Base-by-base conservation (phyloP, 2,113 vertebrate genomes). In the Rostratula benghalensis region DNA sequence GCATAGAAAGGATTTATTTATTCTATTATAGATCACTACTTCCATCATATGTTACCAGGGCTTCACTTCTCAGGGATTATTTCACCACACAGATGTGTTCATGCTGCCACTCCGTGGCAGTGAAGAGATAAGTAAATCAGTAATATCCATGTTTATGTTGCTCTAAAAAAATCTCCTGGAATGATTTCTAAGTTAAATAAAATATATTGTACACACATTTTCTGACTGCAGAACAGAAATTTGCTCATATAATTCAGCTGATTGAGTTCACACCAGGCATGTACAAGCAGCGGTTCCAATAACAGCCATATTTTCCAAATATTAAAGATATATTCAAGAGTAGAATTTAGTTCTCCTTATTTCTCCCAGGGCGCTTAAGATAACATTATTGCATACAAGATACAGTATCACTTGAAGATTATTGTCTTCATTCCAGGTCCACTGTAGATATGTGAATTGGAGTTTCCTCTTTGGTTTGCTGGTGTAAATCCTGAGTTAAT, bases 51-150 rank as follows among this genome's bases (percentile, higher is more conserved):
- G 56, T 87, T 78, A 86, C 54, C 43, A 48, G 10, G 21, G 5
- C 4, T 90, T 86, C 18, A 35, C n/a, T 54, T 82, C 45, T 63
- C 50, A 73, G 39, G 27, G 70, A 63, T 63, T 79, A 39, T 83
- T 89, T 77, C 61, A 87, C 30, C 53, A 51, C 9, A 77, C 13
- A 64, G 45, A 70, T 78, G 65, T 92, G 83, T 95, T 87, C 69
- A 51, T 95, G 84, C 93, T 97, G 94, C 97, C 96, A 92, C 96
- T 92, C 63, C 1, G 45, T 93, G 96, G 96, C 78, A 91, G 35
- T 17, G 9, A 86, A 18, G 13, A 83, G 69, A 41, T 25, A 93
- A 71, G 13, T 76, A 78, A 50, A 75, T 57, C 30, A 35, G 13
- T 57, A 79, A 87, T 54, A 33, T 31, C 13, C 27, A 6, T 33